Conservation (phyloP, 1,140 invertebrate genomes). For the Bombus pyrosoma region DNA sequence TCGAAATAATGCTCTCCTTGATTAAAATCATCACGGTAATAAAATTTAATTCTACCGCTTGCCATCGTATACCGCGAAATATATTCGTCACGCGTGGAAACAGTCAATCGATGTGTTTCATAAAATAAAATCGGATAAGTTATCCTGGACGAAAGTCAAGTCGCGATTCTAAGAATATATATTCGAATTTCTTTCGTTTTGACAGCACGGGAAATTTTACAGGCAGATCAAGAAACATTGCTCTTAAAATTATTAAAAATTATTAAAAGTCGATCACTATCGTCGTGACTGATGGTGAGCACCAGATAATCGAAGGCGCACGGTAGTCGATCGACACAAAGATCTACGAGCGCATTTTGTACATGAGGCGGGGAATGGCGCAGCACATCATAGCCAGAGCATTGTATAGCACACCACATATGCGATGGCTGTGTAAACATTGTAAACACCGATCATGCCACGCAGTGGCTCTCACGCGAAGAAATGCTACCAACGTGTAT, state of each 20-base stretch:
- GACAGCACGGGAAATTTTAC: background rate
- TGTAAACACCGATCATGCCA: constrained; percentile 66
- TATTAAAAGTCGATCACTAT: background rate
- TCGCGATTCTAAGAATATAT: background rate
- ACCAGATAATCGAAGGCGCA: background rate
- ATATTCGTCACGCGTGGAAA: background rate
- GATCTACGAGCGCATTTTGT: constrained; percentile 12
- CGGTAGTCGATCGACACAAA: background rate
- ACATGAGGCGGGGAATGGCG: constrained; percentile 54
- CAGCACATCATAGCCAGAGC: constrained; percentile 44
- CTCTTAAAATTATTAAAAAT: background rate
- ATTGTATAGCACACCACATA: constrained; percentile 44
- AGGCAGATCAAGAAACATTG: background rate
- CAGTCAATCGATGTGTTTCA: background rate
- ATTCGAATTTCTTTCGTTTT: background rate
- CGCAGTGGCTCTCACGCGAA: constrained; percentile 59
- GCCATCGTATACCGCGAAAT: background rate
- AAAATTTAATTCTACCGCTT: background rate
- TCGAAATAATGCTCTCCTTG: background rate
- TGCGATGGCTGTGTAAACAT: constrained; percentile 67
- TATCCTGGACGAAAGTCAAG: background rate
- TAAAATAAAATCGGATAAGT: background rate
- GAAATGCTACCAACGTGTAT: background rate
- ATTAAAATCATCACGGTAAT: constrained; percentile 10
- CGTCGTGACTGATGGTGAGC: background rate